Percentiles rank a stretch among this genome's conserved stretches.
Conservation (phyloP, 2,797 vertebrate genomes). For the Myotis planiceps region DNA sequence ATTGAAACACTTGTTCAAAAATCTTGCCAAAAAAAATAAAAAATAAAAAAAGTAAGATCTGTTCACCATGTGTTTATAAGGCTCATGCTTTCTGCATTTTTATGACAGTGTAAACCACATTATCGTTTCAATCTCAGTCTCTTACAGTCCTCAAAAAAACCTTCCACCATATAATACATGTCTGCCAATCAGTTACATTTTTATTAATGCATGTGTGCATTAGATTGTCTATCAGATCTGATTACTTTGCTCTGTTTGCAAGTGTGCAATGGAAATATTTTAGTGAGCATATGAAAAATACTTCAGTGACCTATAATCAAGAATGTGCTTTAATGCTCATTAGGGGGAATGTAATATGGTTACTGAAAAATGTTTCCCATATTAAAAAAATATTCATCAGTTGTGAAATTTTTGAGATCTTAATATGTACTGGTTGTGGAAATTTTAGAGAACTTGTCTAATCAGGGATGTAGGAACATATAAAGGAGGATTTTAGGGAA, state of each 20-base stretch:
- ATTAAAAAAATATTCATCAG: background rate
- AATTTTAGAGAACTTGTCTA: conserved; percentile 30
- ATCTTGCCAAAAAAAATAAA: conserved; percentile 59
- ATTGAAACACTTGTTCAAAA: conserved; percentile 73
- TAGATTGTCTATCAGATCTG: background rate
- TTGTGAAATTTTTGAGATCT: background rate
- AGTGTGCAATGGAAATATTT: conserved; percentile 29
- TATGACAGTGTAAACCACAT: conserved; percentile 29
- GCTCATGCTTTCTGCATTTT: conserved; percentile 58
- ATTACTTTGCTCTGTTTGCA: conserved; percentile 30
- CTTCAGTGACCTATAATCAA: background rate
- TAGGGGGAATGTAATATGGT: background rate
- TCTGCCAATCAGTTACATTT: conserved; percentile 25
- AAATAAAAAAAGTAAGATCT: conserved; percentile 64
- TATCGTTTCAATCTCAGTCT: conserved; percentile 45
- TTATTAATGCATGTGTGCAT: conserved; percentile 37
- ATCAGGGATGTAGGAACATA: background rate
- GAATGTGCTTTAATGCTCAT: background rate
- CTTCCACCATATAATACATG: background rate
- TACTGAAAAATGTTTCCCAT: background rate
- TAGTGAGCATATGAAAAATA: conserved; percentile 39
- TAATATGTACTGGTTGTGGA: background rate
- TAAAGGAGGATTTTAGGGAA: background rate
- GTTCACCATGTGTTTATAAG: conserved; percentile 66
- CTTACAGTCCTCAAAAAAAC: background rate